Evolutionary conservation across 2,888 invertebrate species (phyloP), one percentile per base, ranked within the genome.

Genomic region (Mesochorus sp.): DNA sequence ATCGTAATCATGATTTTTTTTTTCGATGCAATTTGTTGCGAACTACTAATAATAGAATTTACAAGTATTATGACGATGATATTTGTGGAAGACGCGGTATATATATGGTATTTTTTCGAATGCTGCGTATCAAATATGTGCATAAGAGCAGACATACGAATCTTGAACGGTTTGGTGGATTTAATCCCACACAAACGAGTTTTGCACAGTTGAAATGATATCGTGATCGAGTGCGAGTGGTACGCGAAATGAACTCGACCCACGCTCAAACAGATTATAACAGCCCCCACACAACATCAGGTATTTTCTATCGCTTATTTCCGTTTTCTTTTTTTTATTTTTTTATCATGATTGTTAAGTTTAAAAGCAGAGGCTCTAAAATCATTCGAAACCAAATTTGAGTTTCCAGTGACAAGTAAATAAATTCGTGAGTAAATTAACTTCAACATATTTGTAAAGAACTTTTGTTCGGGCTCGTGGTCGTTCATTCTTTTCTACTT

Each of bases 191-290:
- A 84, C 86, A 82, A 84, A 82, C 85, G 76, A 85, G 84, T 87
- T 87, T 85, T 80, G 85, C 85, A 84, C n/a, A n/a, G 86, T 86
- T 87, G 85, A 83, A 85, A n/a, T 87, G 87, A 85, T 87, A 86
- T 84, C 80, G 78, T 77, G 85, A 84, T 53, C 55, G 62, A 77
- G 75, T 70, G 66, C 72, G 57, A 67, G 66, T 67, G 72, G 76
- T 79, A 70, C 55, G 79, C 68, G 76, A 79, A 80, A 76, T 71
- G 62, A 76, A 79, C 66, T 77, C 85, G 67, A 82, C 86, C 86
- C 82, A 87, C 87, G 85, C 82, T 80, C 84, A 78, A 77, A 55
- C 76, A 26, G 19, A 47, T 31, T 53, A 67, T 42, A 12, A 12
- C 68, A 61, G 66, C 77, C 61, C 66, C 75, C 71, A 34, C 49